A percentile compares a stretch with the other conserved stretches of the same genome.
Conservation (phyloP, 1,140 invertebrate species). For the Drosophila biarmipes region DNA sequence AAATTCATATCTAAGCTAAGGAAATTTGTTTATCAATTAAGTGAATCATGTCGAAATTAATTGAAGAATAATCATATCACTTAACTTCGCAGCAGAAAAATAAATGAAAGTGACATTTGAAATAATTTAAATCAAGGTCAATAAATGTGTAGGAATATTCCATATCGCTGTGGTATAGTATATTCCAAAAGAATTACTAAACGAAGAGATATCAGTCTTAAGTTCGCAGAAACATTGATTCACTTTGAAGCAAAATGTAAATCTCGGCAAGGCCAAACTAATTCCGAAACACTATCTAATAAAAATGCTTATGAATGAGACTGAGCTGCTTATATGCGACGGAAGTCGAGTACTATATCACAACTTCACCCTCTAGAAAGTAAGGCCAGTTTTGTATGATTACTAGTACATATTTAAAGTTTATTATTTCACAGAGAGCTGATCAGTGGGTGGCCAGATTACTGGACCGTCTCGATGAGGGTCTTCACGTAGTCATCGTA, state of each 20-base stretch:
- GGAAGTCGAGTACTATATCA: not conserved
- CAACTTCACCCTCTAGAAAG: not conserved
- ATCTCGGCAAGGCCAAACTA: not conserved
- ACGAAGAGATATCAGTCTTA: not conserved
- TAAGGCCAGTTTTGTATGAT: slow-evolving; percentile 5
- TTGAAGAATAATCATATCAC: slow-evolving; percentile 13
- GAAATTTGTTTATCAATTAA: slow-evolving; percentile 10
- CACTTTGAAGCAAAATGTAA: not conserved
- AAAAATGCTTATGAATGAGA: not conserved
- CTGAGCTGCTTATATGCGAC: not conserved
- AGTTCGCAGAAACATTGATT: not conserved
- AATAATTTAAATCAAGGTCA: not conserved
- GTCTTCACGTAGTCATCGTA: slow-evolving; percentile 95
- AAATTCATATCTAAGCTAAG: slow-evolving; percentile 32
- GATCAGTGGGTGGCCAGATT: slow-evolving; percentile 44
- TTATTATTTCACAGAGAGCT: slow-evolving; percentile 61
- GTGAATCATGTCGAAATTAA: slow-evolving; percentile 18
- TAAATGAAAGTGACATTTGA: not conserved
- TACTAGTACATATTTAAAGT: slow-evolving; percentile 53
- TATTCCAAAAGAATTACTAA: not conserved
- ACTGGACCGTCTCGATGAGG: slow-evolving; percentile 64
- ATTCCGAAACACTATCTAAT: not conserved
- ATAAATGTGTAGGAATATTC: not conserved
- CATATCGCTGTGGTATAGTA: not conserved
- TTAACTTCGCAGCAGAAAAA: not conserved